Evolutionary conservation across 2,888 invertebrate genomes (phyloP).

Genomic region (Cheilosia scutellata): DNA sequence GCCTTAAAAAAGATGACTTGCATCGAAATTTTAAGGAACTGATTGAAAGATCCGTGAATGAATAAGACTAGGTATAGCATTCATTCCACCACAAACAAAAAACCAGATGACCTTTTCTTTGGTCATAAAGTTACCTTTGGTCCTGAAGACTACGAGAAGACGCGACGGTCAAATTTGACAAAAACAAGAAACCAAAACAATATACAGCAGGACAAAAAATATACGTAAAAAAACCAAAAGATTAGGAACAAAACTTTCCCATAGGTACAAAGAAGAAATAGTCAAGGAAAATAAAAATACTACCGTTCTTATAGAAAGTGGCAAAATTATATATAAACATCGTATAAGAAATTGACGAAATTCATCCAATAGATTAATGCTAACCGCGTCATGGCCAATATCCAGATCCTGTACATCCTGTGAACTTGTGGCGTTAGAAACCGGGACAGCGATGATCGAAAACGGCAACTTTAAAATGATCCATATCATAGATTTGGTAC

Average conservation of each 20-base stretch:
- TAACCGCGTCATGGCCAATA: neutral
- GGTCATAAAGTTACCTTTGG: constrained; percentile 31
- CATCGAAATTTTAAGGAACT: constrained; percentile 39
- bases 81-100: constrained; percentile 60
- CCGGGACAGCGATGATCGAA: constrained; percentile 27
- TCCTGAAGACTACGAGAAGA: constrained; percentile 54
- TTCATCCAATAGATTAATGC: neutral
- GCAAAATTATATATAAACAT: constrained; percentile 53
- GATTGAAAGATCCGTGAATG: constrained; percentile 32
- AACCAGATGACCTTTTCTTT: constrained; percentile 56
- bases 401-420: constrained; percentile 47
- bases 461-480: constrained; percentile 48
- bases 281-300: constrained; percentile 46
- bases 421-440: constrained; percentile 22
- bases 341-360: constrained; percentile 46
- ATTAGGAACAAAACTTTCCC: constrained; percentile 41
- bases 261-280: constrained; percentile 29
- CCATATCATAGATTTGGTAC: constrained; percentile 23
- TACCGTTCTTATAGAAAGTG: constrained; percentile 17
- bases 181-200: constrained; percentile 43
- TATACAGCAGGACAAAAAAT: constrained; percentile 40
- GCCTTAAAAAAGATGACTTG: constrained; percentile 26
- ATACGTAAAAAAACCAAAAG: constrained; percentile 50
- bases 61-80: constrained; percentile 58
- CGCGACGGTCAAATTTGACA: constrained; percentile 27